phyloP scores from a whole-genome alignment of 2,888 invertebrate genomes.

The Anaspis maculata region DNA sequence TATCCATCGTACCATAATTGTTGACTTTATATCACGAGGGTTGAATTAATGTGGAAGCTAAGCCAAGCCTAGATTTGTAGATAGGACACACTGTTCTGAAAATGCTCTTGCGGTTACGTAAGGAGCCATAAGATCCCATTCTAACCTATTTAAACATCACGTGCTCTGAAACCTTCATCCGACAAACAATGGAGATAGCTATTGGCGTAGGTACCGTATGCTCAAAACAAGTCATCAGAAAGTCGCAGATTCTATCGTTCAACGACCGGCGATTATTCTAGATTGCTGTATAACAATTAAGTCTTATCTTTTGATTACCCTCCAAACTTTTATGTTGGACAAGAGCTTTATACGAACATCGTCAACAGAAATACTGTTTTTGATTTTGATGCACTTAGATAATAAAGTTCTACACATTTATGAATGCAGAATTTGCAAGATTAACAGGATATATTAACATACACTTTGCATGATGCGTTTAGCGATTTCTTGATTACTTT shows the following conservation, averaged over 20 bases:
- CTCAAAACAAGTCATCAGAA: constrained; percentile 7
- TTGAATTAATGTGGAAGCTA: constrained; percentile 34
- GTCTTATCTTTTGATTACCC: constrained; percentile 1
- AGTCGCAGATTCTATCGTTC: constrained; percentile 9
- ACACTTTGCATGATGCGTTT: constrained; percentile 15
- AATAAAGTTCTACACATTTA: too few relatives aligned
- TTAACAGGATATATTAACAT: constrained; percentile 8
- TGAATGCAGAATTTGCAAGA: constrained; percentile 12
- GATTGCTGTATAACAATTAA: constrained; percentile 2
- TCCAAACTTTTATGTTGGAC: background rate
- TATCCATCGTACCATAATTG: constrained; percentile 23
- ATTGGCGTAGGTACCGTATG: constrained; percentile 4
- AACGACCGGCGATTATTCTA: background rate
- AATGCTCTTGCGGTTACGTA: constrained; percentile 16
- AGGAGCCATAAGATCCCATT: constrained; percentile 15
- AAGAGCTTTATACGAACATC: too few relatives aligned
- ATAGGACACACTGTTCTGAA: constrained; percentile 33
- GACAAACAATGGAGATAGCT: constrained; percentile 10
- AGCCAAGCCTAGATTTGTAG: constrained; percentile 33
- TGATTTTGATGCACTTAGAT: too few relatives aligned
- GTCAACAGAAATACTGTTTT: too few relatives aligned
- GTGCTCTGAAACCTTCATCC: constrained; percentile 14
- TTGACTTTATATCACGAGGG: constrained; percentile 29
- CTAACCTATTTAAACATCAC: constrained; percentile 17
- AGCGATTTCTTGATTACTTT: constrained; percentile 32